Percentiles rank a stretch among this genome's conserved stretches.
Conservation (phyloP, 2,888 invertebrate genomes). For the Synanthedon andrenaeformis region DNA sequence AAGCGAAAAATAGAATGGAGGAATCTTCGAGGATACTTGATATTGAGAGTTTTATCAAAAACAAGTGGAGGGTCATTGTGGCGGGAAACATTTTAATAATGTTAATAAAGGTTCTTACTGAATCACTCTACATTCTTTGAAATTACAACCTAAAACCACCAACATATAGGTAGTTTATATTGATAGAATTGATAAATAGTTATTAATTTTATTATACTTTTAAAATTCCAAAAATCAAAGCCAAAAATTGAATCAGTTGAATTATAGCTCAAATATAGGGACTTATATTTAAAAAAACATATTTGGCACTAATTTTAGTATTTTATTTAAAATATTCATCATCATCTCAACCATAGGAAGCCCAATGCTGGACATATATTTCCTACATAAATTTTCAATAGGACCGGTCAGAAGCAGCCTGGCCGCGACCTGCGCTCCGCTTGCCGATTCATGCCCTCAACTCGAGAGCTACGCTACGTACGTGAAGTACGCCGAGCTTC, state of each 20-base stretch:
- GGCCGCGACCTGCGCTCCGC: neutral
- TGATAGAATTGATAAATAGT: too few relatives aligned
- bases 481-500: too few relatives aligned
- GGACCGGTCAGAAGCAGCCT: too few relatives aligned
- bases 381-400: too few relatives aligned
- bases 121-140: neutral
- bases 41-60: conserved; percentile 16
- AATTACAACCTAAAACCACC: too few relatives aligned
- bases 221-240: too few relatives aligned
- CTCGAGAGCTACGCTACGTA: neutral
- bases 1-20: neutral
- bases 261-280: too few relatives aligned
- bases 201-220: too few relatives aligned
- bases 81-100: neutral
- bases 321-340: neutral
- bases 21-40: conserved; percentile 12
- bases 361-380: too few relatives aligned
- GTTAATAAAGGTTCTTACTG: neutral
- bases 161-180: too few relatives aligned
- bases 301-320: neutral
- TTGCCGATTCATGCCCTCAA: neutral
- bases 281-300: neutral
- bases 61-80: conserved; percentile 14
- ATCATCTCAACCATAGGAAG: too few relatives aligned
- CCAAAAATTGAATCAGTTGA: too few relatives aligned